Conservation (phyloP, 2,797 vertebrate species). For the Rhabdophis nuchalis region DNA sequence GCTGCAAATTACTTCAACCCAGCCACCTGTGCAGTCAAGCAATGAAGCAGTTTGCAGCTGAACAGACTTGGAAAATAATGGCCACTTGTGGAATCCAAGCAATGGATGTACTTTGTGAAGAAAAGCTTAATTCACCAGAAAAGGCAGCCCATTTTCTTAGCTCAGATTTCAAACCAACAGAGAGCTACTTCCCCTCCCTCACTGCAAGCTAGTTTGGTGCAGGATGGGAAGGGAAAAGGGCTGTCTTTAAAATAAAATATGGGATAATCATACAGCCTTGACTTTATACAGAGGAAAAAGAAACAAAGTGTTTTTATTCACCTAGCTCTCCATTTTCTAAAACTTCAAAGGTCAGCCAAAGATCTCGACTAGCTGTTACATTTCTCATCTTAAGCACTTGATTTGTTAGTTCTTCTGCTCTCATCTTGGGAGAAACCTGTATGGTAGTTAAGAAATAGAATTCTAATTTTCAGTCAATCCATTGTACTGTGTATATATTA, state of each 20-base stretch:
- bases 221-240: neutral
- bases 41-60: neutral
- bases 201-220: neutral
- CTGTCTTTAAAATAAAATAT: neutral
- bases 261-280: neutral
- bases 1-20: no score
- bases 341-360: conserved; percentile 93
- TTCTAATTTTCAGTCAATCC: neutral
- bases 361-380: conserved; percentile 79
- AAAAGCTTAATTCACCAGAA: neutral
- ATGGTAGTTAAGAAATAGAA: conserved; percentile 2
- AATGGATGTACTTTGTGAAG: neutral
- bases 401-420: conserved; percentile 92
- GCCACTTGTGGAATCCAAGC: neutral
- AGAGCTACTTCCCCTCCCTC: neutral
- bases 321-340: conserved; percentile 92
- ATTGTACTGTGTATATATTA: neutral
- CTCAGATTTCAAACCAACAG: neutral
- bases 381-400: conserved; percentile 94
- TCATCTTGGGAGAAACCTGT: conserved; percentile 93
- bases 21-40: no score
- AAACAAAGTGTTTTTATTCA: conserved; percentile 59
- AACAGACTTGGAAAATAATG: neutral
- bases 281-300: neutral
- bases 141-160: neutral